phyloP scores from a whole-genome alignment of 2,888 invertebrate species.

The Esperia sulphurella region DNA sequence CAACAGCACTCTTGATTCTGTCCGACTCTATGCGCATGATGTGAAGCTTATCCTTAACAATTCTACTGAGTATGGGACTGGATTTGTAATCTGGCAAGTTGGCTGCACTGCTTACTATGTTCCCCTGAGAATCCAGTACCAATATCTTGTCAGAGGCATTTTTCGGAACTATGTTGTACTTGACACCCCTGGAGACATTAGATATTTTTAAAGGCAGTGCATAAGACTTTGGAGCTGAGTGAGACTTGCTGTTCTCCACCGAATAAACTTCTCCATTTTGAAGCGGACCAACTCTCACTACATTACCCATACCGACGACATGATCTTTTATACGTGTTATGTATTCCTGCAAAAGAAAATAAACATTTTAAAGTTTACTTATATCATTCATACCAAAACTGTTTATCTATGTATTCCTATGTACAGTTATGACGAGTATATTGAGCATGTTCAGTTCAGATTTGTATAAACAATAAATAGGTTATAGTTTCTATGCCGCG shows the following conservation, averaged over 20 bases:
- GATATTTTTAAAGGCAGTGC: slow-evolving; percentile 72
- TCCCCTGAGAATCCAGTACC: slow-evolving; percentile 68
- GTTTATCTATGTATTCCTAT: no score
- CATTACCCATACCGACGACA: slow-evolving; percentile 86
- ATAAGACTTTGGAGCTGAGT: slow-evolving; percentile 64
- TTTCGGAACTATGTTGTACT: slow-evolving; percentile 71
- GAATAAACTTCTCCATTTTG: slow-evolving; percentile 69
- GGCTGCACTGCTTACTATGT: slow-evolving; percentile 71
- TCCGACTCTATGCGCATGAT: slow-evolving; percentile 76
- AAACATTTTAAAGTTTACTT: no score
- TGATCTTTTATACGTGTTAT: slow-evolving; percentile 81
- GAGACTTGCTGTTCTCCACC: slow-evolving; percentile 63
- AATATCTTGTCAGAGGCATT: slow-evolving; percentile 73
- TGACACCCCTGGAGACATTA: slow-evolving; percentile 66
- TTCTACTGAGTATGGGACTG: slow-evolving; percentile 66
- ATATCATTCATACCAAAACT: no score
- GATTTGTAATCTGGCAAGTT: slow-evolving; percentile 70
- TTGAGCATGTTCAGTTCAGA: no score
- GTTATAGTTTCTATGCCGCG: no score
- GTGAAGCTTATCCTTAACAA: slow-evolving; percentile 73
- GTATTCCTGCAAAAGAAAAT: slow-evolving; percentile 55
- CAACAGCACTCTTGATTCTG: slow-evolving; percentile 79
- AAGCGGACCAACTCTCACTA: slow-evolving; percentile 80
- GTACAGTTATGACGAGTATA: no score
- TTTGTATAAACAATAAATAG: no score